Conservation (phyloP, 2,113 vertebrate genomes). For the Anolis sagrei region DNA sequence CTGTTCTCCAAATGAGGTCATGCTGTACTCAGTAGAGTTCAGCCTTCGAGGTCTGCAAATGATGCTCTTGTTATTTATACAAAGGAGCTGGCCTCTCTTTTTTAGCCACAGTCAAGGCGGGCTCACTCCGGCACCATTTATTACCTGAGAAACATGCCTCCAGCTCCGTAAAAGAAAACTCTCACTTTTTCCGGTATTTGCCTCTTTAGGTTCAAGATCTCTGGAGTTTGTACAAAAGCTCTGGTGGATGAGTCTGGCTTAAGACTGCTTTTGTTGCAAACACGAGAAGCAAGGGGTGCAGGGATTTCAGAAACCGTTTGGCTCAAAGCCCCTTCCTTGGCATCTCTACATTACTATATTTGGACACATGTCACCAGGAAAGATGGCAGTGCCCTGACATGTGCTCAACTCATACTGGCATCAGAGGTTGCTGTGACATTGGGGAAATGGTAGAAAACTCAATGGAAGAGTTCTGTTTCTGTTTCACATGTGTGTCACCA, state of each 20-base stretch:
- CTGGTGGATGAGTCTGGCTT: neutral
- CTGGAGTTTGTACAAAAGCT: neutral
- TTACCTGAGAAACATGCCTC: neutral
- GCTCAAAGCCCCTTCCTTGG: neutral
- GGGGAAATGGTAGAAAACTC: too few relatives aligned
- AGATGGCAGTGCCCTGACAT: neutral
- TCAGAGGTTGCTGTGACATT: too few relatives aligned
- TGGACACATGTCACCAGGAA: neutral
- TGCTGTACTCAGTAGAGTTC: conserved; percentile 4
- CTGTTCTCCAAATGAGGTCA: conserved; percentile 11
- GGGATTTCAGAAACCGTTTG: neutral
- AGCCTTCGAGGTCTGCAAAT: neutral
- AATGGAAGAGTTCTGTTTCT: neutral
- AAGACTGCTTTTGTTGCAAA: neutral
- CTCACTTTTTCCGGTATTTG: neutral
- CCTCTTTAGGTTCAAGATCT: neutral
- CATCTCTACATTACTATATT: neutral
- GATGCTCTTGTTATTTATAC: neutral
- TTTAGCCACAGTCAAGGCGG: neutral
- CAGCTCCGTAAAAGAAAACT: neutral
- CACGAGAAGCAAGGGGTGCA: neutral
- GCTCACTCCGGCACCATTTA: neutral
- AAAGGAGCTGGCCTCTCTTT: neutral
- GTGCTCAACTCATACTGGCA: neutral
- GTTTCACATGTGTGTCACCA: too few relatives aligned